These are phyloP conservation scores for Orientallactaga sibirica DNA, from an alignment of 2,797 vertebrate species.

Conservation along the genomic window DNA sequence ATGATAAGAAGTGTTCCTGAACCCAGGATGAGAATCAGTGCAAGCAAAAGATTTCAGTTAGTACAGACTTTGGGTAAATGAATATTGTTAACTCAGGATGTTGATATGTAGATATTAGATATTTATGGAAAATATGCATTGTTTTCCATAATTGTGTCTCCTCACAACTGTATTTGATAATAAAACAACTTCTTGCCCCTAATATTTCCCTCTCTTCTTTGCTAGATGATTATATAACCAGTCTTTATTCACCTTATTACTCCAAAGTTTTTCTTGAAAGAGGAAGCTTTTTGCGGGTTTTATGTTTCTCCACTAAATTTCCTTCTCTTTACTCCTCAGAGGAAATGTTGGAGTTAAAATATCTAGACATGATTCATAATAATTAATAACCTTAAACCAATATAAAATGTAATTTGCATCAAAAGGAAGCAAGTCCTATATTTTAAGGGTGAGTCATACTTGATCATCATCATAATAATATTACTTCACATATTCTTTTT, in stretches of 20 bases:
- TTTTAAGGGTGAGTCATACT: constrained; percentile 42
- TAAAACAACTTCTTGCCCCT: not conserved
- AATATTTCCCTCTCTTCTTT: not conserved
- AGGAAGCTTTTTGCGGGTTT: not conserved
- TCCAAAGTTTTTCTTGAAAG: constrained; percentile 51
- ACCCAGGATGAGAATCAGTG: not conserved
- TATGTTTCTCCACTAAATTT: not conserved
- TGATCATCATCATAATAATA: constrained; percentile 2
- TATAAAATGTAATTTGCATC: constrained; percentile 45
- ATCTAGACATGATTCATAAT: constrained; percentile 15
- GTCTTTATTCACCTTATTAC: not conserved
- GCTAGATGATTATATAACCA: not conserved
- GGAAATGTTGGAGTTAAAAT: constrained; percentile 47
- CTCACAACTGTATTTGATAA: not conserved
- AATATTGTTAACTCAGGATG: not conserved
- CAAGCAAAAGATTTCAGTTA: constrained; percentile 46
- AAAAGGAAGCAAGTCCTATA: constrained; percentile 21
- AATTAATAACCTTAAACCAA: not conserved
- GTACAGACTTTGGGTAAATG: not conserved
- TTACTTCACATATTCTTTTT: constrained; percentile 10
- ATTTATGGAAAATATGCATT: not conserved
- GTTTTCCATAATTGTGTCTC: not conserved
- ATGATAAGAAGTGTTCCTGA: constrained; percentile 35
- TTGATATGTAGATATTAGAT: not conserved
- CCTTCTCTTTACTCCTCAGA: constrained; percentile 5